Evolutionary conservation across 2,888 invertebrate species (phyloP).

Genomic region (Unio pictorum): DNA sequence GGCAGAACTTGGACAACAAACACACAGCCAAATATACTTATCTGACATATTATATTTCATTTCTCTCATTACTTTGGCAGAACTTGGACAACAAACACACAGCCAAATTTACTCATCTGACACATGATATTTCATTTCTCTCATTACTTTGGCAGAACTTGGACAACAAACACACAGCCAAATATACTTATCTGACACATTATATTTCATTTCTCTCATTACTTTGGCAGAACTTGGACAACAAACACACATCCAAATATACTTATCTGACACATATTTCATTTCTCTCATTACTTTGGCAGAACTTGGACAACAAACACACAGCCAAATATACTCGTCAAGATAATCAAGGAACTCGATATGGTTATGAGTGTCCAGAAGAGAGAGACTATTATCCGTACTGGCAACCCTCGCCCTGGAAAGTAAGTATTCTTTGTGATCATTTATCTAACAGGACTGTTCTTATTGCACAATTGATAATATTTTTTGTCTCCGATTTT

Average conservation of each 20-base stretch:
- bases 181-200: too few relatives aligned
- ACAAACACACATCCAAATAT: conserved; percentile 48
- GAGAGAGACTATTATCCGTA: conserved; percentile 71
- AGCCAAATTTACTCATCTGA: too few relatives aligned
- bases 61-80: too few relatives aligned
- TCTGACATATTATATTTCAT: too few relatives aligned
- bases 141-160: too few relatives aligned
- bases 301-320: conserved; percentile 26
- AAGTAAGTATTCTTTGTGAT: conserved; percentile 34
- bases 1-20: conserved; percentile 21
- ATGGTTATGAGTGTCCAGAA: conserved; percentile 70
- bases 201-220: background rate
- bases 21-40: conserved; percentile 55
- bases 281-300: conserved; percentile 8
- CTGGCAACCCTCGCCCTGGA: conserved; percentile 68
- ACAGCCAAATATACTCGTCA: conserved; percentile 65
- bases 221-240: conserved; percentile 14
- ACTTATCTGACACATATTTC: conserved; percentile 48
- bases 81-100: too few relatives aligned
- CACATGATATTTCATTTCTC: too few relatives aligned
- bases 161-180: too few relatives aligned
- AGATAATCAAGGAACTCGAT: conserved; percentile 62
- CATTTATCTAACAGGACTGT: background rate
- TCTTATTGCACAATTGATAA: background rate
- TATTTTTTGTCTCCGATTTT: too few relatives aligned